Evolutionary conservation across 1,140 invertebrate genomes (phyloP).

Genomic region (Eupeodes corollae): DNA sequence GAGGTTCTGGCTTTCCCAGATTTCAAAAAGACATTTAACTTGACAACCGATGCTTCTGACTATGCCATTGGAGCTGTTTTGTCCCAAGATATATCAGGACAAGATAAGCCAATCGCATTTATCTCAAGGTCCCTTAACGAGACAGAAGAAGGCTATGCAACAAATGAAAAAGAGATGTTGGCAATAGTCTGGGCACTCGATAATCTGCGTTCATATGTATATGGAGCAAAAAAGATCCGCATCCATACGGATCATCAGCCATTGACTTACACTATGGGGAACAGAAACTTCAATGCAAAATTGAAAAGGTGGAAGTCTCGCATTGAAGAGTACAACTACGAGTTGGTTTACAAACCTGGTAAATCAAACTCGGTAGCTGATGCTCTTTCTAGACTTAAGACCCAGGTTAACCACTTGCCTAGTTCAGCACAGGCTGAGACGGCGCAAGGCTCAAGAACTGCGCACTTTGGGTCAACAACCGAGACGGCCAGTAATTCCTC

Average conservation of each 20-base stretch:
- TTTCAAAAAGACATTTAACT: slow-evolving; percentile 21
- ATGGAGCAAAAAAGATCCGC: slow-evolving; percentile 21
- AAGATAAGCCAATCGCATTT: slow-evolving; percentile 32
- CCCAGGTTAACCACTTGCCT: too few relatives aligned
- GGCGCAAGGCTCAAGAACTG: too few relatives aligned
- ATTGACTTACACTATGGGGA: slow-evolving; percentile 28
- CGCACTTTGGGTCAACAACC: too few relatives aligned
- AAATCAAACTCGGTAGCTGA: too few relatives aligned
- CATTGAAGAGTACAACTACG: too few relatives aligned
- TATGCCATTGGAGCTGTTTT: slow-evolving; percentile 16
- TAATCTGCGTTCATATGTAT: slow-evolving; percentile 35
- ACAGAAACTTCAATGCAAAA: slow-evolving; percentile 29
- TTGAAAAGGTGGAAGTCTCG: slow-evolving; percentile 20
- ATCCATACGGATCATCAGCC: slow-evolving; percentile 12
- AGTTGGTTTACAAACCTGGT: too few relatives aligned
- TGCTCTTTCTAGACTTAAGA: slow-evolving; percentile 10
- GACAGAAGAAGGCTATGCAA: too few relatives aligned
- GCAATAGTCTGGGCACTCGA: slow-evolving; percentile 24
- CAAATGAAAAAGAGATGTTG: slow-evolving; percentile 43
- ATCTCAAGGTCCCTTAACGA: slow-evolving; percentile 17
- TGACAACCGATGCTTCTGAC: slow-evolving; percentile 26
- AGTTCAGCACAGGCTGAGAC: too few relatives aligned
- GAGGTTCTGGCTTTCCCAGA: slow-evolving; percentile 23
- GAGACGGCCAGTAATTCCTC: too few relatives aligned
- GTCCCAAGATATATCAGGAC: slow-evolving; percentile 13